These are phyloP conservation scores for Aviceda subcristata DNA, from an alignment of 2,113 vertebrate species.

Conservation along the genomic window DNA sequence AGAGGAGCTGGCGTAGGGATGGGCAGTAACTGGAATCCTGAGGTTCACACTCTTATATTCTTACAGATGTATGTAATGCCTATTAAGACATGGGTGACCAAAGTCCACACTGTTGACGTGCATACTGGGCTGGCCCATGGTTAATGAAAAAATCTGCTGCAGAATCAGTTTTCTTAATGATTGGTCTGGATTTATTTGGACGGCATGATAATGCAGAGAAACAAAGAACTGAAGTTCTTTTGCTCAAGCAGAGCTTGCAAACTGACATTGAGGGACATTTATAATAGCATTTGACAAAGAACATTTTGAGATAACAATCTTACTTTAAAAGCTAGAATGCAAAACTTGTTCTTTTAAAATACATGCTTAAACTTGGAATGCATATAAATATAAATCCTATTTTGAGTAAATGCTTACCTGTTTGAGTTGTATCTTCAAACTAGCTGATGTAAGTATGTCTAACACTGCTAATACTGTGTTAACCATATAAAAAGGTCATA, in stretches of 20 bases:
- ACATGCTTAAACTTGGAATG: background rate
- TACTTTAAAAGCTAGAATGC: background rate
- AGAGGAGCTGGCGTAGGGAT: background rate
- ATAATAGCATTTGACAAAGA: background rate
- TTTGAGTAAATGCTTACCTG: background rate
- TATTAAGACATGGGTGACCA: background rate
- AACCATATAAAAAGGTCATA: background rate
- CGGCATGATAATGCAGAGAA: background rate
- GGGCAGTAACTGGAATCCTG: background rate
- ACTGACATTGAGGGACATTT: background rate
- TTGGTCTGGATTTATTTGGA: background rate
- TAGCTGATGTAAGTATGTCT: too few relatives aligned
- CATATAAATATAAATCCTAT: background rate
- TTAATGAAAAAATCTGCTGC: background rate
- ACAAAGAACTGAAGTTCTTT: background rate
- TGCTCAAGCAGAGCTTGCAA: background rate
- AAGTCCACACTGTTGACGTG: rapidly evolving
- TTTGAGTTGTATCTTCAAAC: background rate
- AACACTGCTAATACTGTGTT: background rate
- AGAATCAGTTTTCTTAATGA: background rate
- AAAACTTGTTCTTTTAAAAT: background rate
- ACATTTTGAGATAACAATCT: background rate
- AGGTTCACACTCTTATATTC: background rate
- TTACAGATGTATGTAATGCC: background rate
- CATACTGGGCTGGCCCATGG: background rate